A percentile compares a stretch with the other conserved stretches of the same genome.
These are phyloP conservation scores for Eupristina koningsbergeri DNA, from an alignment of 1,140 invertebrate species.

Conservation along the genomic window DNA sequence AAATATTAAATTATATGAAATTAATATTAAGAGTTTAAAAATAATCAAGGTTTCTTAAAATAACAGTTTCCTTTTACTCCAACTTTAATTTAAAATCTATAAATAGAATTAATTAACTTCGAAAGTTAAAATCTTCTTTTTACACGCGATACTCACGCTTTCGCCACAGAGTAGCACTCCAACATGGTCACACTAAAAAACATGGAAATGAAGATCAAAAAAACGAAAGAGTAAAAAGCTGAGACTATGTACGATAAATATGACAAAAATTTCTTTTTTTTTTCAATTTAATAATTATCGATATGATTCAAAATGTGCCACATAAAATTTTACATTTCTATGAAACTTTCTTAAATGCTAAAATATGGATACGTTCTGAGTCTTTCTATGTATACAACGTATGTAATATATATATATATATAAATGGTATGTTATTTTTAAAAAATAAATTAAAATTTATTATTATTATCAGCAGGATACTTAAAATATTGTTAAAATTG, in stretches of 20 bases:
- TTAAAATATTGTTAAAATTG: no score
- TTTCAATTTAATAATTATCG: conserved; percentile 22
- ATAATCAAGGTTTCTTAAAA: not conserved
- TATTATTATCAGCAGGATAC: no score
- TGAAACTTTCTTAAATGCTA: conserved; percentile 34
- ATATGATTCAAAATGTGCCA: not conserved
- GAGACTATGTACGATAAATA: not conserved
- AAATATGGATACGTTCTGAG: no score
- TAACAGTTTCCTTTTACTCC: not conserved
- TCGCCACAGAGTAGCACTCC: not conserved
- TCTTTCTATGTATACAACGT: not conserved
- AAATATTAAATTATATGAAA: not conserved
- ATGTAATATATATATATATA: not conserved
- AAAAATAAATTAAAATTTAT: no score
- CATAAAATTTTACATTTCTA: no score
- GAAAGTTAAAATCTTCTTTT: conserved; percentile 25
- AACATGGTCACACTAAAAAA: no score
- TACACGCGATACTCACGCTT: not conserved
- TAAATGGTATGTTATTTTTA: no score
- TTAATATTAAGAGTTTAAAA: not conserved
- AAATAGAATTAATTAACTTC: conserved; percentile 27
- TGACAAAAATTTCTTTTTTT: conserved; percentile 19
- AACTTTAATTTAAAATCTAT: not conserved
- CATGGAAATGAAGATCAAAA: not conserved
- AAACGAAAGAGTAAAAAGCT: not conserved